Evolutionary conservation across 2,797 vertebrate species (phyloP).

Genomic region (Fringilla coelebs): DNA sequence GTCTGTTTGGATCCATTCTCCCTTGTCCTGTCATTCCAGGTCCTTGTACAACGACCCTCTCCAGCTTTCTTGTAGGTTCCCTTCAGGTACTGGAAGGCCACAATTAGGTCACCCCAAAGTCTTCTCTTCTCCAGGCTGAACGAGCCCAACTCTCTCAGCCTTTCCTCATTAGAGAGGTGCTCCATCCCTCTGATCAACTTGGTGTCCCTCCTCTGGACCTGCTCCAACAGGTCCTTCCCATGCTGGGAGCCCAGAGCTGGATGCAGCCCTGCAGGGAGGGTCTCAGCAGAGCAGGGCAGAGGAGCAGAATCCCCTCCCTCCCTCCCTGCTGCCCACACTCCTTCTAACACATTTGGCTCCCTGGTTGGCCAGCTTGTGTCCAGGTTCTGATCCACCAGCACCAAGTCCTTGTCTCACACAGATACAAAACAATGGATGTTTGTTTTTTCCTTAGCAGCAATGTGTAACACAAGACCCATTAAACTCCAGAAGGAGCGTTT

Average conservation of each 20-base stretch:
- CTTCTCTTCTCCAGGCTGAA: background rate
- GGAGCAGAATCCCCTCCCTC: background rate
- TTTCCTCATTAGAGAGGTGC: background rate
- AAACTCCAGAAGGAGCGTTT: background rate
- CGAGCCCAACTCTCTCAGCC: background rate
- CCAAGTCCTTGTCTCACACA: background rate
- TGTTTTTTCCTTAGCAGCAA: background rate
- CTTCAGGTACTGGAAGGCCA: background rate
- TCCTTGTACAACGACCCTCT: background rate
- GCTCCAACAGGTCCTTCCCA: background rate
- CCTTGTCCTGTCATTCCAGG: background rate
- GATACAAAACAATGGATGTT: background rate
- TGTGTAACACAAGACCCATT: background rate
- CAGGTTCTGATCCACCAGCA: background rate
- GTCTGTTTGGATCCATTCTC: background rate
- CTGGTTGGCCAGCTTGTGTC: background rate
- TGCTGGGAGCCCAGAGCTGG: background rate
- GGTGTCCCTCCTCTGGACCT: background rate
- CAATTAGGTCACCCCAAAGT: background rate
- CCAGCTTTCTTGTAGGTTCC: background rate
- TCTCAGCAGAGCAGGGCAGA: background rate
- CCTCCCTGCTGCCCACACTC: rapidly evolving
- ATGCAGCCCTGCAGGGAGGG: background rate
- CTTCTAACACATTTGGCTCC: rapidly evolving
- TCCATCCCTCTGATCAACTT: background rate